Evolutionary conservation across 2,113 vertebrate species (phyloP), one percentile per base, ranked within the genome.

Genomic region (Urocynchramus pylzowi): DNA sequence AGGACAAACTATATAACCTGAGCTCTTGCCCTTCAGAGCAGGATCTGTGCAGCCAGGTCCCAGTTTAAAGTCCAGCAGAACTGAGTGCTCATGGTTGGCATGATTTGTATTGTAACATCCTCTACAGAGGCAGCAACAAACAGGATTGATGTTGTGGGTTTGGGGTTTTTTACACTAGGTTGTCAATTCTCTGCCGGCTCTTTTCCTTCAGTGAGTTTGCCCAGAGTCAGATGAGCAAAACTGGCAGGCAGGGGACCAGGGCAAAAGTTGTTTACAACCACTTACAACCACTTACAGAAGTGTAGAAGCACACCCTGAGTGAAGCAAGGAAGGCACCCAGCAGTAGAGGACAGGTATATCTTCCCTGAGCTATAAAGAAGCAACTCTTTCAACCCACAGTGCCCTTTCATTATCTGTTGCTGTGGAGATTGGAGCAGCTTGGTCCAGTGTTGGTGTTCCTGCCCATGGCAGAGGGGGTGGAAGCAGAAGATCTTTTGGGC

Each of bases 281-380:
- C 53, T 80, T 47, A 37, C 27, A 52, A 6, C 6, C 20, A 30
- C 53, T 83, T 42, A 11, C 16, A 54, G 30, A 47, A 20, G 18
- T 85, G 7, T 2, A 45, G 47, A n/a, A 59, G 26, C 24, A 37
- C 9, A 16, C 4, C 23, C 45, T 15, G 33, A 16, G 12, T 1
- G 4, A 78, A 50, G 24, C 49, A 71, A 76, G 61, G n/a, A 54
- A 59, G 68, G 30, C 17, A 47, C 20, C 19, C 31, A 26, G 61
- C 31, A 30, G 26, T 0, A n/a, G 28, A 74, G 47, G 19, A 24
- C 4, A 1, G 8, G 6, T 19, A 0, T 41, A 16, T 26, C 42
- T 59, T 87, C 42, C 16, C 61, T 65, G 10, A 41, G 82, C 42
- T 79, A 2, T 30, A 41, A 68, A 64, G 49, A 27, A 64, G 30